phyloP scores from a whole-genome alignment of 2,888 invertebrate genomes.

The Dynastes tityus region DNA sequence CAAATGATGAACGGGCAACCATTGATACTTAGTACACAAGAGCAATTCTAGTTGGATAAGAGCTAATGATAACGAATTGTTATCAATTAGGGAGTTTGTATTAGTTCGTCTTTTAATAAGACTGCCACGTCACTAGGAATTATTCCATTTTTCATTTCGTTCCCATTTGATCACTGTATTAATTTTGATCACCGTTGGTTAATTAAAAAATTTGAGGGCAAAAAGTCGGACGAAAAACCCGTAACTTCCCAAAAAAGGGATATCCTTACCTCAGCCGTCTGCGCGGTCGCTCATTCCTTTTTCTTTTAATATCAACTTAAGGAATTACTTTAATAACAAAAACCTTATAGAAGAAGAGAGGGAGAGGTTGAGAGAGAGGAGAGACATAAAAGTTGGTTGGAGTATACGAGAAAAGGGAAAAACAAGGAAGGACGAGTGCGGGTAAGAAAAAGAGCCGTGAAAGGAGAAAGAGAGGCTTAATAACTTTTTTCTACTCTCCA shows the following conservation, averaged over 20 bases:
- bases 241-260: slow-evolving; percentile 27
- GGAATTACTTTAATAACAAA: slow-evolving; percentile 47
- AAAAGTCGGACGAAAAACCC: slow-evolving; percentile 28
- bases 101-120: slow-evolving; percentile 23
- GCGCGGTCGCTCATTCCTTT: slow-evolving; percentile 21
- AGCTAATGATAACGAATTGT: no score
- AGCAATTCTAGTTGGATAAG: no score
- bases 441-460: slow-evolving; percentile 64
- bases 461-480: slow-evolving; percentile 42
- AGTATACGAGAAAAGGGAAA: slow-evolving; percentile 32
- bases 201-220: slow-evolving; percentile 36
- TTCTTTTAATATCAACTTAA: slow-evolving; percentile 46
- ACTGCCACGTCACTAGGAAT: slow-evolving; percentile 5
- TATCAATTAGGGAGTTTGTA: background rate
- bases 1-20: no score
- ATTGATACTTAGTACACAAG: no score
- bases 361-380: slow-evolving; percentile 51
- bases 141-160: slow-evolving; percentile 30
- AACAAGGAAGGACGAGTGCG: slow-evolving; percentile 60
- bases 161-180: slow-evolving; percentile 35
- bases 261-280: slow-evolving; percentile 27
- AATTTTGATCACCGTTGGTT: slow-evolving; percentile 44
- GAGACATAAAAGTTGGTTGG: slow-evolving; percentile 63
- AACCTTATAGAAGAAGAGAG: slow-evolving; percentile 40
- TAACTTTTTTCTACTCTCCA: slow-evolving; percentile 47